Evolutionary conservation across 2,797 vertebrate genomes (phyloP).

Genomic region (Halcyon chelicuti): DNA sequence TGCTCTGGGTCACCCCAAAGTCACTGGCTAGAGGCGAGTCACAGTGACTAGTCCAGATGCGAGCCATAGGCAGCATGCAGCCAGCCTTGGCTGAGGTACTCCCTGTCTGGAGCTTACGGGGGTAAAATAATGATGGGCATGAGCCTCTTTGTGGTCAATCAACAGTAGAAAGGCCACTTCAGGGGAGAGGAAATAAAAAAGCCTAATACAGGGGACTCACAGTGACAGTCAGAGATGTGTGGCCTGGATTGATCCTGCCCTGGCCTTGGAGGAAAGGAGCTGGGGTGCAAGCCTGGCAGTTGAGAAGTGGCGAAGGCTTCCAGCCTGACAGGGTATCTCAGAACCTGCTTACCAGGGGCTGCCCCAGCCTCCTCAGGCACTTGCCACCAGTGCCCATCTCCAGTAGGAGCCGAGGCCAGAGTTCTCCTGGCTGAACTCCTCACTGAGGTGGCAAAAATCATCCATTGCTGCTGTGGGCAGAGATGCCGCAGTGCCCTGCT

Average conservation of each 20-base stretch:
- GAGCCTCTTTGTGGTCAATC: not conserved
- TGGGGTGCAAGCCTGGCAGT: not conserved
- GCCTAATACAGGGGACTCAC: not conserved
- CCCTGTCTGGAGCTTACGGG: not conserved
- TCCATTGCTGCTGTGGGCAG: not conserved
- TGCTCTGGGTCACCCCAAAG: not conserved
- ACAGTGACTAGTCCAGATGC: not conserved
- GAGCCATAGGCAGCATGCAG: not conserved
- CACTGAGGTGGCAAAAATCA: not conserved
- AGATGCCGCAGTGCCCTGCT: not conserved
- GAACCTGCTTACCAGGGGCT: not conserved
- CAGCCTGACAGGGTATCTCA: not conserved
- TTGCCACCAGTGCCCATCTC: not conserved
- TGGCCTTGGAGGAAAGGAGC: not conserved
- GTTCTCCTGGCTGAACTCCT: not conserved
- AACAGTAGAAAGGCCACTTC: not conserved
- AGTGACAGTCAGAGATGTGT: rapidly evolving
- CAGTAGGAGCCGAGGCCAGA: not conserved
- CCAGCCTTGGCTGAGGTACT: not conserved
- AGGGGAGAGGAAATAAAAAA: not conserved
- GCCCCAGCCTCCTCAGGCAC: not conserved
- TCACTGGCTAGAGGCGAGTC: not conserved
- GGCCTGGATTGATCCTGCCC: not conserved
- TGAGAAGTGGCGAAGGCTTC: not conserved
- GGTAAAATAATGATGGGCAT: not conserved